phyloP scores from a whole-genome alignment of 1,140 invertebrate species.

The Bombus waltoni region DNA sequence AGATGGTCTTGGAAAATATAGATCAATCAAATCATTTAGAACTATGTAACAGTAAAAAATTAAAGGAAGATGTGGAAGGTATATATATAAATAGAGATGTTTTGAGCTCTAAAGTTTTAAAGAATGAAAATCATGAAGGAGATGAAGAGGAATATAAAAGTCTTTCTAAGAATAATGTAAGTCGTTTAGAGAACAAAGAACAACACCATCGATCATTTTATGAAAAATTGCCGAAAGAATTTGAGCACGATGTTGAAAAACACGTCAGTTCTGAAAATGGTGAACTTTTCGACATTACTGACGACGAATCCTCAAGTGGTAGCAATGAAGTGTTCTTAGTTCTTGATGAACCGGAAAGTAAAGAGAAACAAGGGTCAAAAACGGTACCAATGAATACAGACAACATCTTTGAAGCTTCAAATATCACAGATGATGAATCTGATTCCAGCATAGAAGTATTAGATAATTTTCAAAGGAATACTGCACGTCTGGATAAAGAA shows the following conservation, averaged over 20 bases:
- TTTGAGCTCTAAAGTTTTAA: background rate
- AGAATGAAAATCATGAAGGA: conserved; percentile 28
- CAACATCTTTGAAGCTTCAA: conserved; percentile 42
- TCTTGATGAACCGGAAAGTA: background rate
- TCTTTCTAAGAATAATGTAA: conserved; percentile 52
- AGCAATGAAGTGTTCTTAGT: conserved; percentile 9
- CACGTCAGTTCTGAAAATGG: conserved; percentile 31
- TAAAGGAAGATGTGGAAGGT: background rate
- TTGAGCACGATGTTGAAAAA: background rate
- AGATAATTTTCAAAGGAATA: conserved; percentile 19
- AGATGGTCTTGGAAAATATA: background rate
- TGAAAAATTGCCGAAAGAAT: background rate
- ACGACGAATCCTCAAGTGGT: conserved; percentile 74
- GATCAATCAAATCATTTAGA: background rate
- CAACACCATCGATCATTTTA: background rate
- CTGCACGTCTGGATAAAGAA: background rate
- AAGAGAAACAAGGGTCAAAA: background rate
- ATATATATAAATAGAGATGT: conserved; percentile 33
- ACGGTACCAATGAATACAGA: background rate
- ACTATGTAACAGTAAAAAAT: background rate
- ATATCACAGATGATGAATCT: conserved; percentile 78
- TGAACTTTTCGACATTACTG: conserved; percentile 72
- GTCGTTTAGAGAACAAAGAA: background rate
- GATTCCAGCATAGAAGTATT: conserved; percentile 56
- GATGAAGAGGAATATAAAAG: conserved; percentile 72